Evolutionary conservation across 2,888 invertebrate species (phyloP), one percentile per base, ranked within the genome.

Genomic region (Sclerodermus sp.): DNA sequence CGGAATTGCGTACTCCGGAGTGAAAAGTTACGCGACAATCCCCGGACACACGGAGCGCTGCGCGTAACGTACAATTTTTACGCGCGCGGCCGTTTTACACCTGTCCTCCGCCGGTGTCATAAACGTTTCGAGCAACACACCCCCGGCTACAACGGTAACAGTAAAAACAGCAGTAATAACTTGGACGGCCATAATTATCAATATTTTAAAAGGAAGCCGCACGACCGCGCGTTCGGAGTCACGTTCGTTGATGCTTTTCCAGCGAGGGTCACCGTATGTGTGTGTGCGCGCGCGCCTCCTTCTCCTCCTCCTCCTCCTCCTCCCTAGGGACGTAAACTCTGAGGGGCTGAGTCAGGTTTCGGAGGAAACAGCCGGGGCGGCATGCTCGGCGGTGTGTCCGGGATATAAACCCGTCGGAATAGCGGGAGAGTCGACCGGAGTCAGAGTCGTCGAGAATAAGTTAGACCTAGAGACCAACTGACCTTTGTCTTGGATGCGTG

Each of bases 401-500:
- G n/a, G n/a, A n/a, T n/a, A n/a, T n/a, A n/a, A n/a, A n/a, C n/a
- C n/a, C n/a, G n/a, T n/a, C n/a, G n/a, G n/a, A n/a, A n/a, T n/a
- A n/a, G n/a, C n/a, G n/a, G n/a, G n/a, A n/a, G n/a, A n/a, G n/a
- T n/a, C n/a, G n/a, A n/a, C n/a, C n/a, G n/a, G n/a, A n/a, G n/a
- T n/a, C 23, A 23, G 23, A 23, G 23, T 23, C 23, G 3, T 8
- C 23, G 23, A 8, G 23, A 23, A 23, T 23, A 23, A 23, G 23
- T 23, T 23, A 23, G 3, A 23, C 3, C 8, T 8, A 3, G 23
- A 8, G 4, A 12, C 18, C 8, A 12, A 41, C 64, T 66, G 58
- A 77, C 77, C 76, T 77, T 78, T 49, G 72, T 74, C 57, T 73
- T 75, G 44, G 73, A 71, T 15, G 76, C 77, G 49, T 77, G 76